phyloP scores from a whole-genome alignment of 2,113 vertebrate species.

The Microtus montanus region DNA sequence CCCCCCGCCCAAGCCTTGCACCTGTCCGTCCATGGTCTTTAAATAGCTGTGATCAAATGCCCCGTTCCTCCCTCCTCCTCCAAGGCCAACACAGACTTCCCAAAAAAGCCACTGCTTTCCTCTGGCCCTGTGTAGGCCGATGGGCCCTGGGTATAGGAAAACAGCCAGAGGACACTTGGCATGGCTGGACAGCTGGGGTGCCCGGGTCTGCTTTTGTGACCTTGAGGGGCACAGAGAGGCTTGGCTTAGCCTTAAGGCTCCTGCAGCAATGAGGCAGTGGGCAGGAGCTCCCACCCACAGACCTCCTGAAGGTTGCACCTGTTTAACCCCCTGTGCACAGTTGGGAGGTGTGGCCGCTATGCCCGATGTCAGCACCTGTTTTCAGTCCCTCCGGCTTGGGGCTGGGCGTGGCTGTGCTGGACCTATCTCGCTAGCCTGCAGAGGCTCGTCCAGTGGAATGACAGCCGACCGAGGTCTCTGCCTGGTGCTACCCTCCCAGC shows the following conservation, averaged over 20 bases:
- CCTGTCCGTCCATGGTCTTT: constrained; percentile 23
- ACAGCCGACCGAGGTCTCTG: not conserved
- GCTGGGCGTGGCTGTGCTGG: not conserved
- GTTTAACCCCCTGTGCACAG: fast-evolving
- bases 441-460: not conserved
- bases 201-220: not conserved
- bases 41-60: not conserved
- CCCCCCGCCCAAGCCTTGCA: not conserved
- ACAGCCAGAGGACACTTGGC: constrained; percentile 1
- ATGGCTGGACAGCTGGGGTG: not conserved
- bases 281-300: fast-evolving
- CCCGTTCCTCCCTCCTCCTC: not conserved
- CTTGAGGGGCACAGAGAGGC: not conserved
- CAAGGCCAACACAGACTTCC: not conserved
- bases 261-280: fast-evolving
- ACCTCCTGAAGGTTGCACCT: not conserved
- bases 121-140: not conserved
- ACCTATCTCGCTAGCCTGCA: not conserved
- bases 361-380: fast-evolving
- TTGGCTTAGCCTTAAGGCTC: fast-evolving
- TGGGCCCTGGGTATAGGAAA: not conserved
- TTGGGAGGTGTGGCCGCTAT: fast-evolving
- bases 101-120: not conserved
- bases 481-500: not conserved
- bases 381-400: fast-evolving